Evolutionary conservation across 1,140 invertebrate genomes (phyloP).

Genomic region (Listronotus bonariensis): DNA sequence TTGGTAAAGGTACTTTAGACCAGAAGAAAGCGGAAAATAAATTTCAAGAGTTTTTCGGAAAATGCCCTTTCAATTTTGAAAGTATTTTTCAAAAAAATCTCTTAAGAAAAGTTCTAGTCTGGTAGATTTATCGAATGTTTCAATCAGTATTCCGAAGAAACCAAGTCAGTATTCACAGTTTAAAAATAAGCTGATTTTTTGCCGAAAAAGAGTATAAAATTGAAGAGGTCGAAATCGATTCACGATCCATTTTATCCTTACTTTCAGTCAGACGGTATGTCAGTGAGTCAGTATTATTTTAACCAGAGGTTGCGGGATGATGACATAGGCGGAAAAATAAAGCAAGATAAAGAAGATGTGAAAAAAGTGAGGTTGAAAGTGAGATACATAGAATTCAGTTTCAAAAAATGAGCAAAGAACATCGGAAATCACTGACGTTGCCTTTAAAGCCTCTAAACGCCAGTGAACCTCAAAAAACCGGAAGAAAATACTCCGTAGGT

Average conservation of each 20-base stretch:
- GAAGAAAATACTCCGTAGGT: conserved; percentile 58
- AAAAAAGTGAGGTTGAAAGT: conserved; percentile 42
- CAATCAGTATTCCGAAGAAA: conserved; percentile 15
- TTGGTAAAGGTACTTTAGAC: neutral
- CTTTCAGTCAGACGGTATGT: conserved; percentile 69
- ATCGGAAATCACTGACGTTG: conserved; percentile 69
- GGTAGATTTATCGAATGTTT: conserved; percentile 7
- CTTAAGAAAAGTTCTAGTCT: conserved; percentile 7
- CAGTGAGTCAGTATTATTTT: conserved; percentile 9
- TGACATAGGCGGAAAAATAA: conserved; percentile 18
- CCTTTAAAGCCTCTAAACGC: conserved; percentile 66
- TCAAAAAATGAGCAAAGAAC: conserved; percentile 50
- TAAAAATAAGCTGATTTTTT: conserved; percentile 9
- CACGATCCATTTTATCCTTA: conserved; percentile 77
- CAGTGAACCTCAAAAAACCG: conserved; percentile 3
- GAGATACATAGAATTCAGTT: neutral
- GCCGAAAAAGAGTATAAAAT: conserved; percentile 4
- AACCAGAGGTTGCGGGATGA: conserved; percentile 55
- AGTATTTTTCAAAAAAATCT: conserved; percentile 3
- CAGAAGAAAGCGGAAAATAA: neutral
- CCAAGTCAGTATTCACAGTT: conserved; percentile 3
- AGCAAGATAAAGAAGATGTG: neutral
- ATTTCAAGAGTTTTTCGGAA: neutral
- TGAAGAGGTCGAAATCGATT: conserved; percentile 66
- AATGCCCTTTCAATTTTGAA: neutral